Conservation (phyloP, 1,140 invertebrate genomes). For the Drosophila mojavensis region DNA sequence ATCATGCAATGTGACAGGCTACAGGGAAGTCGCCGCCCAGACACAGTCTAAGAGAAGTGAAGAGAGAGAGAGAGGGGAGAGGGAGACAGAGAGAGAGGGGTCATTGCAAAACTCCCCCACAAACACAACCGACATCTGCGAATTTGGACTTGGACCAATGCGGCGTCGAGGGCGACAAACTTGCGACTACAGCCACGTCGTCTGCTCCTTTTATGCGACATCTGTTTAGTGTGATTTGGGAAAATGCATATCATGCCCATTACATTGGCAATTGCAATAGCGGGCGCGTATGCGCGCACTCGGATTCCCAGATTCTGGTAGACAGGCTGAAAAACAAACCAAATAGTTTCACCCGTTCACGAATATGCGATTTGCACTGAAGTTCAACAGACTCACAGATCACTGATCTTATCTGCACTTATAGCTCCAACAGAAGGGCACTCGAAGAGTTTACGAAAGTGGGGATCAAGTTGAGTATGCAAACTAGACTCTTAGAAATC, state of each 20-base stretch:
- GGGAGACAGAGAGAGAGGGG: neutral
- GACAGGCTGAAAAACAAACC: constrained; percentile 26
- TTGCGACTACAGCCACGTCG: constrained; percentile 18
- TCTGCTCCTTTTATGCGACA: constrained; percentile 48
- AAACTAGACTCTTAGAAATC: too few species aligned
- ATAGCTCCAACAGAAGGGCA: constrained; percentile 1
- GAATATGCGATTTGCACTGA: constrained; percentile 46
- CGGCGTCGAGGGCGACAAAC: constrained; percentile 45
- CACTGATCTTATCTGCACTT: constrained; percentile 51
- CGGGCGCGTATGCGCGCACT: constrained; percentile 40
- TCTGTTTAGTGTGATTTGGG: constrained; percentile 69
- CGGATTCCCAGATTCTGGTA: constrained; percentile 57
- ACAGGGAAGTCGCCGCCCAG: constrained; percentile 62
- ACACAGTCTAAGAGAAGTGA: constrained; percentile 8
- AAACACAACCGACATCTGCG: constrained; percentile 32
- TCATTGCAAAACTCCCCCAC: constrained; percentile 53
- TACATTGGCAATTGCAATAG: constrained; percentile 74
- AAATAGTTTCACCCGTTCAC: constrained; percentile 47
- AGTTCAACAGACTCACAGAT: constrained; percentile 75
- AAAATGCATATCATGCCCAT: constrained; percentile 80
- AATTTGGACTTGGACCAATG: constrained; percentile 54
- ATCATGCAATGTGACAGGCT: constrained; percentile 79
- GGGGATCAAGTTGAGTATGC: too few species aligned
- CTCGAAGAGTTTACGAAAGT: neutral
- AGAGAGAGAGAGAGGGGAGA: neutral